Base-by-base conservation (phyloP, 2,113 vertebrate species). In the Dascyllus trimaculatus region DNA sequence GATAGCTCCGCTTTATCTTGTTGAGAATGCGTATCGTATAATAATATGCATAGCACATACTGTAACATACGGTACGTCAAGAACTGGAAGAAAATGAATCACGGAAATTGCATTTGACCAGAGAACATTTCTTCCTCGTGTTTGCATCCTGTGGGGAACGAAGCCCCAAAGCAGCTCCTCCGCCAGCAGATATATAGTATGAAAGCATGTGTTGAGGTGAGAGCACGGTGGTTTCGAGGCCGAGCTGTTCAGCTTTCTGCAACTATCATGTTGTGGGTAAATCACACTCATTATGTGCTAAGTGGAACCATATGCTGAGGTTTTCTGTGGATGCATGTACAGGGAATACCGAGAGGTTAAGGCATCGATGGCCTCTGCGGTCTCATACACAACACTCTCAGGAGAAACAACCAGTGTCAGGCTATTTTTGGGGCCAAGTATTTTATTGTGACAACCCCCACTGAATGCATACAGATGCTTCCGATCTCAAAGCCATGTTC, bases 291-390 rank as follows among this genome's bases (percentile, higher is more conserved):
- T 93, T 91, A 92, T 49, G 8, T 70, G 48, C 65, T 89, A 85
- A 95, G 85, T 92, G 88, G 85, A 94, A 93, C 85, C 93, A 94
- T 82, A 92, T 95, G 93, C 67, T 80, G 59, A 73, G 54, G 43
- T 59, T 75, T 76, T 76, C 43, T 59, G 43, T 52, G 72, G 52
- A 59, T 76, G 64, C 67, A 58, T 51, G 2, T 49, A 46, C 48
- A 73, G 68, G 35, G 71, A 89, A 81, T 61, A 57, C 66, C 25
- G 11, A 43, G 56, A 19, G 29, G 9, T 65, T 54, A 53, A 70
- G 45, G 19, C 51, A 73, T 54, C 2, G 9, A 79, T 71, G 29
- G 78, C 67, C 45, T 74, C 29, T 24, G 65, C 75, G 38, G 61
- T 32, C 60, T 63, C 52, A 15, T 11, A 69, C 59, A 64, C 35